Percentiles rank a stretch among this genome's conserved stretches.
phyloP scores from a whole-genome alignment of 2,888 invertebrate species.

The Sepioteuthis lessoniana region DNA sequence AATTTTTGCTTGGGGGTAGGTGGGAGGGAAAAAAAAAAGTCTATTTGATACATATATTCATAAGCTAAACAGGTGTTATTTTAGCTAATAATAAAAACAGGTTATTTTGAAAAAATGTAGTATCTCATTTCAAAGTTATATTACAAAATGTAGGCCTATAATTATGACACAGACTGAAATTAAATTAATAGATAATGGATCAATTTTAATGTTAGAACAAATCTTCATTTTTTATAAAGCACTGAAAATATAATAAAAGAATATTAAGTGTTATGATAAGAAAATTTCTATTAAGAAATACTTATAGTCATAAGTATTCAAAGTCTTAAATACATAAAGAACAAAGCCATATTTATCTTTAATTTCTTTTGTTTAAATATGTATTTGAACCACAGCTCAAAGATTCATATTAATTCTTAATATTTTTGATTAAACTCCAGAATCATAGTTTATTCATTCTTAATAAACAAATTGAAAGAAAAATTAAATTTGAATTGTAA shows the following conservation, averaged over 20 bases:
- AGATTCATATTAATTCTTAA: background rate
- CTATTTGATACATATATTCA: too few species aligned
- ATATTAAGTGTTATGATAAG: too few species aligned
- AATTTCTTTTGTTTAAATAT: background rate
- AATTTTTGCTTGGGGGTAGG: too few species aligned
- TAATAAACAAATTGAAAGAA: background rate
- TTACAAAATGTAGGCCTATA: too few species aligned
- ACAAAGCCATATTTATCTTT: background rate
- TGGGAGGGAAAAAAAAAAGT: too few species aligned
- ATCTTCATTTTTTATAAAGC: too few species aligned
- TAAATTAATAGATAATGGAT: too few species aligned
- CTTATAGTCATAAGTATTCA: too few species aligned
- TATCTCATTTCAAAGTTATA: background rate
- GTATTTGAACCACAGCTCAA: conserved; percentile 13
- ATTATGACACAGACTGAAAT: too few species aligned
- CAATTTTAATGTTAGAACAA: too few species aligned
- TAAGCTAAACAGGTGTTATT: background rate
- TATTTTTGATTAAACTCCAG: background rate
- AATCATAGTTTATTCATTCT: background rate
- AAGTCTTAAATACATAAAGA: background rate
- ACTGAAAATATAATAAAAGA: too few species aligned
- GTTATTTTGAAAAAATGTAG: background rate
- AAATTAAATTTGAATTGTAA: background rate
- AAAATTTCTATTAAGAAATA: background rate
- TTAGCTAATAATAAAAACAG: background rate